phyloP scores from a whole-genome alignment of 1,140 invertebrate species.

The Lepidurus apus region DNA sequence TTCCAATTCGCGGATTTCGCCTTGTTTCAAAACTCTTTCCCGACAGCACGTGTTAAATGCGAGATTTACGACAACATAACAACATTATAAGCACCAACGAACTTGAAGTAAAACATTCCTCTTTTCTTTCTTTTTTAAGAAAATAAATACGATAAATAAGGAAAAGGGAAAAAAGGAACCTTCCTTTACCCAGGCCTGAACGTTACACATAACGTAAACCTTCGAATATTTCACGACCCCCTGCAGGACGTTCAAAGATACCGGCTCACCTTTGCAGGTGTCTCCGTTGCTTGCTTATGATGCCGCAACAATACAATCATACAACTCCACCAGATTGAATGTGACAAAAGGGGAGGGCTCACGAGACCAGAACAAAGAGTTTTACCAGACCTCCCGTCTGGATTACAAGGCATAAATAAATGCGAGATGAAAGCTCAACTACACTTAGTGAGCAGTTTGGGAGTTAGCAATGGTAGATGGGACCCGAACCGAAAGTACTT shows the following conservation, averaged over 20 bases:
- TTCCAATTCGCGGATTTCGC: too few relatives aligned
- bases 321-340: background rate
- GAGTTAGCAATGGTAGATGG: too few relatives aligned
- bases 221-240: conserved; percentile 15
- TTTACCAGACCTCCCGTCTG: background rate
- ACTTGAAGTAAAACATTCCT: too few relatives aligned
- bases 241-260: background rate
- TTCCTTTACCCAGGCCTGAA: background rate
- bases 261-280: conserved; percentile 5
- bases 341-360: background rate
- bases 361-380: conserved; percentile 1
- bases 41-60: too few relatives aligned
- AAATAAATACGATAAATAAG: too few relatives aligned
- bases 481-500: too few relatives aligned
- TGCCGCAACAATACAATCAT: conserved; percentile 9
- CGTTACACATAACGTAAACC: background rate
- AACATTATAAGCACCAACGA: too few relatives aligned
- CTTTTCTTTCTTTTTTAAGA: too few relatives aligned
- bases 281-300: conserved; percentile 2
- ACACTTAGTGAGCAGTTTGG: background rate
- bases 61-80: too few relatives aligned
- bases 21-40: too few relatives aligned
- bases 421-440: background rate
- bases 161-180: too few relatives aligned
- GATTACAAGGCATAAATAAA: conserved; percentile 16